Conservation (phyloP, 2,888 invertebrate species). For the Arenicola marina region DNA sequence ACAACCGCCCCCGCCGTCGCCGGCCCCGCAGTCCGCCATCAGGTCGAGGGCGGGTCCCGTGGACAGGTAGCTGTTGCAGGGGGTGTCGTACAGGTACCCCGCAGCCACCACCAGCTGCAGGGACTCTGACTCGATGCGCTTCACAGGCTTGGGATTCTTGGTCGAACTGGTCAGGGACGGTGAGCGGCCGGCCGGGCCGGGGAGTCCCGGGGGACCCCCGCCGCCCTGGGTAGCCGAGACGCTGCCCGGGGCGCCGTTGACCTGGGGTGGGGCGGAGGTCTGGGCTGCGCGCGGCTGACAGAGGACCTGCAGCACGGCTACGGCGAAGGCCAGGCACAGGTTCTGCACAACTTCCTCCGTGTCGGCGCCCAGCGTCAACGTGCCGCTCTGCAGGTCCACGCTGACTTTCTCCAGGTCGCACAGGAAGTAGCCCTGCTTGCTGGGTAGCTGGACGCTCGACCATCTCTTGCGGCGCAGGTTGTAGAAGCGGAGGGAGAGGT, state of each 20-base stretch:
- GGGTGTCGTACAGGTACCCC: conserved; percentile 59
- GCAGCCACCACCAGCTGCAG: conserved; percentile 61
- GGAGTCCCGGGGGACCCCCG: not conserved
- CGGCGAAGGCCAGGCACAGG: conserved; percentile 62
- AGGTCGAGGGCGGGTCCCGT: conserved; percentile 28
- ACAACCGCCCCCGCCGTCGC: conserved; percentile 24
- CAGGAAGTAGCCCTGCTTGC: conserved; percentile 17
- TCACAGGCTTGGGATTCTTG: conserved; percentile 35
- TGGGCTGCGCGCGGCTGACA: conserved; percentile 61
- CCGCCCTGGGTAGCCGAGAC: not conserved
- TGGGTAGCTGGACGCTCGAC: conserved; percentile 17
- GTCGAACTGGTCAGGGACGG: not conserved
- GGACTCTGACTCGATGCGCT: conserved; percentile 45
- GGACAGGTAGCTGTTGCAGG: conserved; percentile 53
- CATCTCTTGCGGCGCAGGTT: conserved; percentile 30
- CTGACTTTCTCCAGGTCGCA: conserved; percentile 25
- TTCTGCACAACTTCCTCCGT: conserved; percentile 61
- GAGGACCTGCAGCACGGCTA: conserved; percentile 63
- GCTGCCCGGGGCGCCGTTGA: conserved; percentile 4
- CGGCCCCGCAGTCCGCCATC: conserved; percentile 42
- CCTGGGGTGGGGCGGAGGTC: not conserved
- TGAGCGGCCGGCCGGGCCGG: not conserved
- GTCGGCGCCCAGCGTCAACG: conserved; percentile 40
- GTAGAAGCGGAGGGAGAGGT: conserved; percentile 46
- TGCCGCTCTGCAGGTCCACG: conserved; percentile 48